Evolutionary conservation across 2,888 invertebrate species (phyloP).

Genomic region (Dascillus cervinus): DNA sequence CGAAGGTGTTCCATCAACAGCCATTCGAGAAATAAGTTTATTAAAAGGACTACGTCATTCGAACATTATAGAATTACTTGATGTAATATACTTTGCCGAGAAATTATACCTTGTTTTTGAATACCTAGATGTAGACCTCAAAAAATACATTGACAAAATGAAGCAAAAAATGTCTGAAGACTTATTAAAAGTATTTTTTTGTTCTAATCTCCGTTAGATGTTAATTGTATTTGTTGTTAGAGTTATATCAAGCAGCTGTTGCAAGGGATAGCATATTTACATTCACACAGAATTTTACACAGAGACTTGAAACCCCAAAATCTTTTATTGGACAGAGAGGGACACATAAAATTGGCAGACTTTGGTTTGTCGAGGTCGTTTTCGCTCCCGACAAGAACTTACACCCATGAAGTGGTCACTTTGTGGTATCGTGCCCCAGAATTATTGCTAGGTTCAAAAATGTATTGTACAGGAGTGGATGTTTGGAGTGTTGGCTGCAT

Average conservation of each 20-base stretch:
- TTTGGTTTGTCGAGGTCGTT: slow-evolving; percentile 93
- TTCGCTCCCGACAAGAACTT: slow-evolving; percentile 84
- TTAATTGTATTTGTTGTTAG: slow-evolving; percentile 35
- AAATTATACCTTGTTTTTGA: slow-evolving; percentile 92
- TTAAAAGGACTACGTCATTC: slow-evolving; percentile 85
- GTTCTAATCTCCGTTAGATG: slow-evolving; percentile 6
- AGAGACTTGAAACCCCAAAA: slow-evolving; percentile 96
- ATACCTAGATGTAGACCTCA: slow-evolving; percentile 87
- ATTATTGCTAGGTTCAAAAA: slow-evolving; percentile 81
- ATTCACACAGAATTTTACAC: slow-evolving; percentile 81
- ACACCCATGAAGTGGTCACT: slow-evolving; percentile 94
- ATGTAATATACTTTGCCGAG: slow-evolving; percentile 78
- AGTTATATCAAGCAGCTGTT: slow-evolving; percentile 82
- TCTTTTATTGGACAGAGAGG: slow-evolving; percentile 77
- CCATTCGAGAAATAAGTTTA: slow-evolving; percentile 91
- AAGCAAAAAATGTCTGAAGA: slow-evolving; percentile 54
- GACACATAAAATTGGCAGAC: slow-evolving; percentile 91
- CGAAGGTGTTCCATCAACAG: slow-evolving; percentile 96
- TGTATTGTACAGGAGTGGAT: slow-evolving; percentile 89
- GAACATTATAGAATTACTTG: slow-evolving; percentile 81
- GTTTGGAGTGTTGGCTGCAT: slow-evolving; percentile 96
- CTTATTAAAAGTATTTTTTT: slow-evolving; percentile 55
- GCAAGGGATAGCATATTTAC: slow-evolving; percentile 84
- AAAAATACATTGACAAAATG: slow-evolving; percentile 73
- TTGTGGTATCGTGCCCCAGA: slow-evolving; percentile 98